These are phyloP conservation scores for Drosophila affinis DNA, from an alignment of 2,888 invertebrate genomes.

Conservation along the genomic window DNA sequence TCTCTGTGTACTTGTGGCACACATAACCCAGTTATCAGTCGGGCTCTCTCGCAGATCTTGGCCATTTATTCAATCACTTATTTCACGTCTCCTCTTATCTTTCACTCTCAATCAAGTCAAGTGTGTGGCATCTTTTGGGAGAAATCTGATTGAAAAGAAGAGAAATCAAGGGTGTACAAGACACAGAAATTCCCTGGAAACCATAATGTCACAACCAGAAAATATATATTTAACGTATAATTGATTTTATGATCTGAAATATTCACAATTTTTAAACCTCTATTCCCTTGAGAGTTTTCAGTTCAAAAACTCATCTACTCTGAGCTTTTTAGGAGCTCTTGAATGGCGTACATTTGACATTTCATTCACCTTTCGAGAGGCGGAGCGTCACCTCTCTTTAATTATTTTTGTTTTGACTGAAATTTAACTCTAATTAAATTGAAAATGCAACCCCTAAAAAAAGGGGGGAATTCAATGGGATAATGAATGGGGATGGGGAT, in stretches of 20 bases:
- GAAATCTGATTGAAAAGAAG: slow-evolving; percentile 10
- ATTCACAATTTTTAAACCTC: slow-evolving; percentile 15
- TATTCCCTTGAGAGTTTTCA: slow-evolving; percentile 18
- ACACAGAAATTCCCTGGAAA: not conserved
- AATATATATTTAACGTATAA: slow-evolving; percentile 23
- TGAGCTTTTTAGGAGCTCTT: slow-evolving; percentile 3
- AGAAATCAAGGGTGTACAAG: not conserved
- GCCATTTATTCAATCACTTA: slow-evolving; percentile 21
- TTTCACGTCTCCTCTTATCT: slow-evolving; percentile 4
- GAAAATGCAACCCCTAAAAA: slow-evolving; percentile 28
- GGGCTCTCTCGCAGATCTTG: slow-evolving; percentile 4
- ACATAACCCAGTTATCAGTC: slow-evolving; percentile 35
- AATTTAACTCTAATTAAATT: slow-evolving; percentile 48
- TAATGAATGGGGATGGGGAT: not conserved
- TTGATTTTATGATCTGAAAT: slow-evolving; percentile 18
- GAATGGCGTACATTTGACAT: slow-evolving; percentile 54
- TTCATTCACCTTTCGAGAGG: slow-evolving; percentile 66
- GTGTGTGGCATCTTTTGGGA: slow-evolving; percentile 6
- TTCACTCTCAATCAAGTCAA: slow-evolving; percentile 1
- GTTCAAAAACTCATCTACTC: slow-evolving; percentile 18
- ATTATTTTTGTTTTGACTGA: slow-evolving; percentile 47
- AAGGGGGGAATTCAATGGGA: slow-evolving; percentile 53
- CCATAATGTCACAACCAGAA: not conserved
- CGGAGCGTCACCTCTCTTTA: slow-evolving; percentile 35
- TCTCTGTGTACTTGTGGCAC: slow-evolving; percentile 2